phyloP scores from a whole-genome alignment of 2,888 invertebrate species.

The Zygaena filipendulae region DNA sequence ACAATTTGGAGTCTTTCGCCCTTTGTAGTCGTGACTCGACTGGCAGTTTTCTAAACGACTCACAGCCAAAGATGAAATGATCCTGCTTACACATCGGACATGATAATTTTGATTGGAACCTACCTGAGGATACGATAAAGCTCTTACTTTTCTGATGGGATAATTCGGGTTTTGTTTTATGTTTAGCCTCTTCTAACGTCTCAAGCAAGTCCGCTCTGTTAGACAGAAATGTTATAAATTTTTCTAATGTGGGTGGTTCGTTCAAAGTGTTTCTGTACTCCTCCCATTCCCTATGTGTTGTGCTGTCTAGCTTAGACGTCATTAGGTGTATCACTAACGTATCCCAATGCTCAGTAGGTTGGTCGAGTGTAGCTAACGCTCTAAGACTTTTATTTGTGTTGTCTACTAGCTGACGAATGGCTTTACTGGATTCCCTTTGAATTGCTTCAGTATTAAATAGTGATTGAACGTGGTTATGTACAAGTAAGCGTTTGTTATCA shows the following conservation, averaged over 20 bases:
- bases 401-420: slow-evolving; percentile 5
- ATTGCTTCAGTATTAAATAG: slow-evolving; percentile 4
- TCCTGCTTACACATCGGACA: slow-evolving; percentile 11
- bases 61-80: slow-evolving; percentile 11
- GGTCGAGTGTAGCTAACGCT: slow-evolving; percentile 10
- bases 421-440: no score
- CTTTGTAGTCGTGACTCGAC: slow-evolving; percentile 12
- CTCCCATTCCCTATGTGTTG: slow-evolving; percentile 12
- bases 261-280: slow-evolving; percentile 4
- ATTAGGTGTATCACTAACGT: slow-evolving; percentile 9
- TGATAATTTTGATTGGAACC: not conserved
- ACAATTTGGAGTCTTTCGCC: slow-evolving; percentile 14
- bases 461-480: slow-evolving; percentile 1
- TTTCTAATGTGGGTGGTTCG: slow-evolving; percentile 9
- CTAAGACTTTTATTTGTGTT: slow-evolving; percentile 10
- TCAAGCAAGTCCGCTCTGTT: slow-evolving; percentile 13
- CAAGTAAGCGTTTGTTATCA: no score
- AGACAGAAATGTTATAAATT: slow-evolving; percentile 10
- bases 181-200: slow-evolving; percentile 4
- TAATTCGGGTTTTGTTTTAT: slow-evolving; percentile 1
- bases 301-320: slow-evolving; percentile 10
- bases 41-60: slow-evolving; percentile 6
- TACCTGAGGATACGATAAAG: not conserved
- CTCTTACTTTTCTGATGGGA: slow-evolving; percentile 1
- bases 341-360: slow-evolving; percentile 13